Evolutionary conservation across 2,888 invertebrate species (phyloP), one percentile per base, ranked within the genome.

Genomic region (Watsonalla binaria): DNA sequence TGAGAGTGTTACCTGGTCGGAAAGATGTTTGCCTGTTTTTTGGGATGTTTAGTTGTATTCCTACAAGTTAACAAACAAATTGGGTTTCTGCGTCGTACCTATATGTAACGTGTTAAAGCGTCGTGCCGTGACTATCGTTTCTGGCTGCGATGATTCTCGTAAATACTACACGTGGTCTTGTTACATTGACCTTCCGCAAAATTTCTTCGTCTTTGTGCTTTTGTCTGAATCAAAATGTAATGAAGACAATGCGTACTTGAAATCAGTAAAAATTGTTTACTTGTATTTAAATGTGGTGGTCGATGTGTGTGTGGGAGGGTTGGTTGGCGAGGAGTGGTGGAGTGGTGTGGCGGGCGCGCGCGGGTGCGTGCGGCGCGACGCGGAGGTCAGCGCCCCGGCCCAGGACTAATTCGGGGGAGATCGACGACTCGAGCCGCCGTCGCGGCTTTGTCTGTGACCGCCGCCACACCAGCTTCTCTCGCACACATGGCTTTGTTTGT

Each of bases 381-480:
- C 68, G 66, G 81, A 78, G 90, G 89, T 88, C 89, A 89, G 80
- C 87, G 89, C 84, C 88, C 89, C 75, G 81, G 82, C 82, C 79
- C 89, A 88, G 88, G 88, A 90, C 89, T 90, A 90, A 90, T 90
- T 90, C 82, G 88, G 90, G 85, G 90, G 86, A 87, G 89, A 88
- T 84, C 89, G 87, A 79, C 89, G 90, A 86, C 87, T 86, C 80
- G 78, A 76, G 74, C 65, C 76, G 74, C 65, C 74, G 81, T 69
- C 76, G 79, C 72, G 76, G 83, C 89, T 87, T 89, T 89, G 90
- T 89, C 88, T 85, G 84, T 80, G 75, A 75, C 70, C 76, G 74
- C 65, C 76, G 73, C 68, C 57, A 59, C 60, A 57, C 54, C 65
- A 68, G 56, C 66, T 65, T 65, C 62, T 67, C 56, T 59, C 64